phyloP scores from a whole-genome alignment of 2,113 vertebrate species.

The Epinephelus moara region DNA sequence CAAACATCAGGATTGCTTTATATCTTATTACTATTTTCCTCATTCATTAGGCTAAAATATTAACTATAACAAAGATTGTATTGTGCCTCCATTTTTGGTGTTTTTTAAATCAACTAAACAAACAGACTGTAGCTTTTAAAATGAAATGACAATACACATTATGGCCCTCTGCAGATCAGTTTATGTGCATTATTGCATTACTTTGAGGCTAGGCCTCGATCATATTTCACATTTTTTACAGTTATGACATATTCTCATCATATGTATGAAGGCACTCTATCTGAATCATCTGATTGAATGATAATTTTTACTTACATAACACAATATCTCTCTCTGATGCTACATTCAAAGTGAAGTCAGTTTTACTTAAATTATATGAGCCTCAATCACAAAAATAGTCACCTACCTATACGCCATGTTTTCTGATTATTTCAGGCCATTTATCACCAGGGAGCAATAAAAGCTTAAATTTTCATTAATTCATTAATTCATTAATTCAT shows the following conservation, averaged over 20 bases:
- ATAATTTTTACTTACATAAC: too few relatives aligned
- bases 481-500: too few relatives aligned
- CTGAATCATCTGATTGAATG: too few relatives aligned
- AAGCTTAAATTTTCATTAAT: too few relatives aligned
- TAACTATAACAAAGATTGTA: background rate
- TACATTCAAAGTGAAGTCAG: too few relatives aligned
- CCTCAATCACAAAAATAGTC: too few relatives aligned
- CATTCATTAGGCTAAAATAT: background rate
- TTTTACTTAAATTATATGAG: too few relatives aligned
- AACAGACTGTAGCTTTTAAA: background rate
- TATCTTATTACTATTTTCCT: background rate
- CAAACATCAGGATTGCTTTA: background rate
- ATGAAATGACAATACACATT: background rate
- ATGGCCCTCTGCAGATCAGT: background rate
- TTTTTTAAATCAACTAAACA: background rate
- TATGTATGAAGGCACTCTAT: background rate
- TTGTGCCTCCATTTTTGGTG: background rate
- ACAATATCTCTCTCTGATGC: too few relatives aligned
- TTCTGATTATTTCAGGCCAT: too few relatives aligned
- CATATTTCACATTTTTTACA: background rate
- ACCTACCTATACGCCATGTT: too few relatives aligned
- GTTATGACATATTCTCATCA: background rate
- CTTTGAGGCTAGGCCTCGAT: background rate
- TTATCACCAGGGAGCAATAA: too few relatives aligned
- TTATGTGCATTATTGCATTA: background rate